Conservation (phyloP, 2,888 invertebrate genomes). For the Vannuccia rotundouncinata region DNA sequence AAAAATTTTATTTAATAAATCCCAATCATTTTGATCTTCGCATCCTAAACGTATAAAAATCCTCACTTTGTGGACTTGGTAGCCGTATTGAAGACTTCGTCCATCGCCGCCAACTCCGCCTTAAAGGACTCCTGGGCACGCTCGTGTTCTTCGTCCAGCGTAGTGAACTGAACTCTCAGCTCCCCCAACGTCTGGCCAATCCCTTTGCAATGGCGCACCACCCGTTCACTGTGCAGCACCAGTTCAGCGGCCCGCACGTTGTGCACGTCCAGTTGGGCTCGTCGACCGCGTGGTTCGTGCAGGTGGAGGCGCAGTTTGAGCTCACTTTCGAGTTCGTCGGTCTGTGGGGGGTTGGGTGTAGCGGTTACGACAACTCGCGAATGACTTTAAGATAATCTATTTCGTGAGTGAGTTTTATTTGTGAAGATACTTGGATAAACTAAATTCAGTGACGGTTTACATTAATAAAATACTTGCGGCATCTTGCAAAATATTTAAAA, state of each 20-base stretch:
- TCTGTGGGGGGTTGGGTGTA: slow-evolving; percentile 42
- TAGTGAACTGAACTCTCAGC: slow-evolving; percentile 47
- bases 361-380: background rate
- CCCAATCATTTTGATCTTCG: too few species aligned
- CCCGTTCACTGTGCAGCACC: slow-evolving; percentile 54
- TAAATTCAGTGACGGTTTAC: too few species aligned
- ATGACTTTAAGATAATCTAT: too few species aligned
- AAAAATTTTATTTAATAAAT: too few species aligned
- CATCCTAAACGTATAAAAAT: too few species aligned
- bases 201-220: slow-evolving; percentile 53
- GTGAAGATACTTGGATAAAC: too few species aligned
- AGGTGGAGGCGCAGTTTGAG: slow-evolving; percentile 54
- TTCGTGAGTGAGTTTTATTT: too few species aligned
- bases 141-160: slow-evolving; percentile 50
- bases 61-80: slow-evolving; percentile 54
- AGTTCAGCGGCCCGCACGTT: slow-evolving; percentile 56
- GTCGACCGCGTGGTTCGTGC: slow-evolving; percentile 51
- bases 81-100: slow-evolving; percentile 52
- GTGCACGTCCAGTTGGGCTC: slow-evolving; percentile 55
- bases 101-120: slow-evolving; percentile 50
- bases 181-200: slow-evolving; percentile 51
- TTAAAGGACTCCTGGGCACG: slow-evolving; percentile 49
- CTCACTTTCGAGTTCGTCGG: slow-evolving; percentile 55
- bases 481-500: too few species aligned
- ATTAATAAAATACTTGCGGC: too few species aligned